These are phyloP conservation scores for Gryllus bimaculatus DNA, from an alignment of 1,140 invertebrate species.

Conservation along the genomic window DNA sequence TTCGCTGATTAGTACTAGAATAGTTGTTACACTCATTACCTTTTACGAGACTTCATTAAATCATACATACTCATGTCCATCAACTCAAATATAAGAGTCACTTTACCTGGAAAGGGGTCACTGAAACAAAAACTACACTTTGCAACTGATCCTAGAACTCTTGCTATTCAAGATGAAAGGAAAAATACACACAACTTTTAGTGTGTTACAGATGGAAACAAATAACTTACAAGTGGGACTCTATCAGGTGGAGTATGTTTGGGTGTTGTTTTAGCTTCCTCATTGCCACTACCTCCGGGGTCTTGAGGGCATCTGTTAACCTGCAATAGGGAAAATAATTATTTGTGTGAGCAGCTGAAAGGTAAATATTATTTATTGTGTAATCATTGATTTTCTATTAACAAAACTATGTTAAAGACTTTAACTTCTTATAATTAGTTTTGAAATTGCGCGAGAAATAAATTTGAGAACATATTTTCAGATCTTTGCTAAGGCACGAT, in stretches of 20 bases:
- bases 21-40: conserved; percentile 27
- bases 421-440: no score
- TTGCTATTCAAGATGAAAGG: no score
- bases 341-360: no score
- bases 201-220: neutral
- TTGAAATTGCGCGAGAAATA: no score
- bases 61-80: conserved; percentile 65
- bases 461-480: no score
- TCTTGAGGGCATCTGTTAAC: conserved; percentile 43
- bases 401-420: no score
- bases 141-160: conserved; percentile 11
- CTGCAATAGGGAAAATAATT: conserved; percentile 30
- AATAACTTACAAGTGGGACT: conserved; percentile 49
- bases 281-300: conserved; percentile 51
- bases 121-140: conserved; percentile 37
- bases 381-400: no score
- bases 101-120: conserved; percentile 40
- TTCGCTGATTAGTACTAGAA: conserved; percentile 21
- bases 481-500: no score
- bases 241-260: conserved; percentile 51
- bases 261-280: conserved; percentile 45
- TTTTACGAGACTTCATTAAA: conserved; percentile 42
- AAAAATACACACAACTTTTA: neutral
- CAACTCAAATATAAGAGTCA: conserved; percentile 53
- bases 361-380: no score